Evolutionary conservation across 2,797 vertebrate species (phyloP), one percentile per base, ranked within the genome.

Genomic region (Erpetoichthys calabaricus): DNA sequence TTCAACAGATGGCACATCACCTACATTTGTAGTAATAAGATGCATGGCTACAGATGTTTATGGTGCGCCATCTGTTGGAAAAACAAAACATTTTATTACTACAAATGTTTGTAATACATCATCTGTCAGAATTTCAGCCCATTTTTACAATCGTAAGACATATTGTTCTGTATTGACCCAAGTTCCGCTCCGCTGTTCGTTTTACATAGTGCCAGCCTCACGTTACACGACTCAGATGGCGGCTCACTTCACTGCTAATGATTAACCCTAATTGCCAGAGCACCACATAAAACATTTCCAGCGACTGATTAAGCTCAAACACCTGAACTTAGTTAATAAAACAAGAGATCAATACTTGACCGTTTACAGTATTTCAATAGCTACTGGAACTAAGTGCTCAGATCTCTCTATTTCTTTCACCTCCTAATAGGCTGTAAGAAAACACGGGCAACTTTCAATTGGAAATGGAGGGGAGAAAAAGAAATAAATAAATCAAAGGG

Each of bases 201-300:
- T 25, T 25, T 25, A 25, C 25, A 1, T 2, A 25, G 25, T 25
- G 25, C 25, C 25, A 6, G 61, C 60, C 58, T 51, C 50, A 64
- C 62, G 67, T 61, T 63, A 63, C 57, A 52, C 63, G 64, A 66
- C 55, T 25, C 65, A 69, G 72, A 68, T 60, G 2, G 54, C 45
- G 63, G 61, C 64, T 69, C 2, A 4, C 65, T 75, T 67, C 55
- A 65, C 45, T 58, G 56, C 63, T 63, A 57, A 10, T 55, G 56
- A 62, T 73, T 72, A 76, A 68, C 64, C 63, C 57, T 67, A 68
- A 80, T 66, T 72, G 64, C 64, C 67, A 56, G 62, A 8, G 45
- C 44, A 65, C 42, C 63, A 66, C 55, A 64, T 75, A 76, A 77
- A 70, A 74, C 62, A 65, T 62, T 63, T 59, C 56, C 51, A 25